Evolutionary conservation across 2,113 vertebrate genomes (phyloP).

Genomic region (Rhagologus leucostigma): DNA sequence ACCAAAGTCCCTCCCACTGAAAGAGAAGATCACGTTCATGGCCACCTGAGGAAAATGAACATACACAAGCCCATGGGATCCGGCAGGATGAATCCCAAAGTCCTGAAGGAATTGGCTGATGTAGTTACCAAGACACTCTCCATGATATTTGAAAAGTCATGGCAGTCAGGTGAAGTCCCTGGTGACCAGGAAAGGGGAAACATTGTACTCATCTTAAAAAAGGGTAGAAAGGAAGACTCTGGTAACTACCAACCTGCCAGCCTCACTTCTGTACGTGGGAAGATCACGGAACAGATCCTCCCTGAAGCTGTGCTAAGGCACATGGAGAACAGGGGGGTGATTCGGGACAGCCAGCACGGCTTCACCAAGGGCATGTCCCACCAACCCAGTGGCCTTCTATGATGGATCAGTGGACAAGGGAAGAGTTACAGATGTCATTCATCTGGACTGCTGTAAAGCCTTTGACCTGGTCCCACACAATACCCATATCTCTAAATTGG

Average conservation of each 20-base stretch:
- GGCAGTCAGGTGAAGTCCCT: not conserved
- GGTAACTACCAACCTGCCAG: not conserved
- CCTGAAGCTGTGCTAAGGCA: not conserved
- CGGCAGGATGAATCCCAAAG: not conserved
- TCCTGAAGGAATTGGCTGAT: not conserved
- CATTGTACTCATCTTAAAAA: not conserved
- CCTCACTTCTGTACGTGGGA: not conserved
- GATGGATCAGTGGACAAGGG: not conserved
- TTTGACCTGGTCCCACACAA: not conserved
- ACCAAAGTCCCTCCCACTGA: not conserved
- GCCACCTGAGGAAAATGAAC: not conserved
- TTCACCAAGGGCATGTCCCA: not conserved
- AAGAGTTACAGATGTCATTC: not conserved
- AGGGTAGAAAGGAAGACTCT: not conserved
- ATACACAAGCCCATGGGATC: not conserved
- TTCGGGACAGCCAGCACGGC: rapidly evolving
- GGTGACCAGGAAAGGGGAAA: not conserved
- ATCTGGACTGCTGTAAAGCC: not conserved
- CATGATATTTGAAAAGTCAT: not conserved
- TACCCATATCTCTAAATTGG: rapidly evolving
- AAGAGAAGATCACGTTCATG: not conserved
- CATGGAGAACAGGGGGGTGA: not conserved
- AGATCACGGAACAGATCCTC: not conserved
- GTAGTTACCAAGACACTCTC: not conserved
- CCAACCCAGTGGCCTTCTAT: not conserved